phyloP scores from a whole-genome alignment of 2,888 invertebrate genomes.

The Hemicrepidius hirtus region DNA sequence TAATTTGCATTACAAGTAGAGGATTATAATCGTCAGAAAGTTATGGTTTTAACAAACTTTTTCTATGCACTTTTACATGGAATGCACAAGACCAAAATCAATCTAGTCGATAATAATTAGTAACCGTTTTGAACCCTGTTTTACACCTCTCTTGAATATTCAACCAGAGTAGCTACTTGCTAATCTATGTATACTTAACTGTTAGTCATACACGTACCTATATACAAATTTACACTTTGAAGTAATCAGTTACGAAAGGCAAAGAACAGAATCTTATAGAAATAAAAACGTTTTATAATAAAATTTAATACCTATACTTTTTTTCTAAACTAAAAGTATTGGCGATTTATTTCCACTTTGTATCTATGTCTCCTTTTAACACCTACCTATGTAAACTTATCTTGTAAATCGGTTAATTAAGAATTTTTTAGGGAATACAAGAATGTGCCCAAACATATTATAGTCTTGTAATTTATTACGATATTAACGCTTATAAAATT shows the following conservation, averaged over 20 bases:
- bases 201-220: constrained; percentile 1
- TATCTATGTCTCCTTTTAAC: no score
- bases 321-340: no score
- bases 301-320: neutral
- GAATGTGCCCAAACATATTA: constrained; percentile 19
- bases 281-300: neutral
- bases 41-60: neutral
- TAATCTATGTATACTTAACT: constrained; percentile 5
- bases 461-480: constrained; percentile 40
- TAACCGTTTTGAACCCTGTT: constrained; percentile 14
- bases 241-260: neutral
- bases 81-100: constrained; percentile 21
- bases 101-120: neutral
- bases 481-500: constrained; percentile 47
- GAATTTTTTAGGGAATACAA: constrained; percentile 1
- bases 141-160: constrained; percentile 18
- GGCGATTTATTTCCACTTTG: no score
- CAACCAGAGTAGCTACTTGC: constrained; percentile 8
- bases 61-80: constrained; percentile 24
- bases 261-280: no score
- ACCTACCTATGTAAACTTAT: no score
- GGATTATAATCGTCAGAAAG: neutral
- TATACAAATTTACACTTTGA: constrained; percentile 4
- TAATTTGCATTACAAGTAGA: neutral
- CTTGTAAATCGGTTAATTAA: neutral